Conservation (phyloP, 2,113 vertebrate genomes). For the Pseudorectes ferrugineus region DNA sequence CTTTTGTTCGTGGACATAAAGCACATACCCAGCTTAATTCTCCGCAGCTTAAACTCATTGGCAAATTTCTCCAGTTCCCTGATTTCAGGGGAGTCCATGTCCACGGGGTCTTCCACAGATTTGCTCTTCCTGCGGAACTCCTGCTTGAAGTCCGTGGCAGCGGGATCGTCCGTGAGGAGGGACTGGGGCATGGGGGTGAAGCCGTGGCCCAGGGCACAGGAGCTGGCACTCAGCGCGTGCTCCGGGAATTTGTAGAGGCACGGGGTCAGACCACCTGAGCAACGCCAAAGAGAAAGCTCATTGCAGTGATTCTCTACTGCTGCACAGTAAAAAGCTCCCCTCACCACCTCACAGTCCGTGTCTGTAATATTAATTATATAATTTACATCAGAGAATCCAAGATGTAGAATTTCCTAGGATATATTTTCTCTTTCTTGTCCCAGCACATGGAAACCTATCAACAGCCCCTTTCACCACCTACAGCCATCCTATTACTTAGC, state of each 20-base stretch:
- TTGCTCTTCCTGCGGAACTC: conserved; percentile 86
- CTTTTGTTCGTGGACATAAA: rapidly evolving
- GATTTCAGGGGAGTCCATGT: conserved; percentile 96
- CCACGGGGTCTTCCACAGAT: conserved; percentile 80
- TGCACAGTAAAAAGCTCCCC: neutral
- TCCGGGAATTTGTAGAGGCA: conserved; percentile 97
- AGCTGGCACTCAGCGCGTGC: conserved; percentile 78
- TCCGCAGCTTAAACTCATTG: conserved; percentile 94
- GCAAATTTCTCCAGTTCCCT: conserved; percentile 95
- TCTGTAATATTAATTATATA: neutral
- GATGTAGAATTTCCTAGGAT: neutral
- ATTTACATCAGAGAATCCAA: rapidly evolving
- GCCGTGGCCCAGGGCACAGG: conserved; percentile 84
- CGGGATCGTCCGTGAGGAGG: conserved; percentile 82
- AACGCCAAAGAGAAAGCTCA: neutral
- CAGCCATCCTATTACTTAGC: neutral
- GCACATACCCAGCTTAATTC: conserved; percentile 94
- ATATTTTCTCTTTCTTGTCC: rapidly evolving
- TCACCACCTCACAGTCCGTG: rapidly evolving
- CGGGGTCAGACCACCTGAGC: conserved; percentile 85
- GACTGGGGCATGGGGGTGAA: conserved; percentile 85
- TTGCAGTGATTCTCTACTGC: neutral
- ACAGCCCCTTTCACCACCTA: neutral
- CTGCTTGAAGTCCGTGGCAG: conserved; percentile 81
- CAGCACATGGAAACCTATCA: neutral